A percentile compares a stretch with the other conserved stretches of the same genome.
Evolutionary conservation across 2,888 invertebrate genomes (phyloP).

Genomic region (Cactoblastis cactorum): DNA sequence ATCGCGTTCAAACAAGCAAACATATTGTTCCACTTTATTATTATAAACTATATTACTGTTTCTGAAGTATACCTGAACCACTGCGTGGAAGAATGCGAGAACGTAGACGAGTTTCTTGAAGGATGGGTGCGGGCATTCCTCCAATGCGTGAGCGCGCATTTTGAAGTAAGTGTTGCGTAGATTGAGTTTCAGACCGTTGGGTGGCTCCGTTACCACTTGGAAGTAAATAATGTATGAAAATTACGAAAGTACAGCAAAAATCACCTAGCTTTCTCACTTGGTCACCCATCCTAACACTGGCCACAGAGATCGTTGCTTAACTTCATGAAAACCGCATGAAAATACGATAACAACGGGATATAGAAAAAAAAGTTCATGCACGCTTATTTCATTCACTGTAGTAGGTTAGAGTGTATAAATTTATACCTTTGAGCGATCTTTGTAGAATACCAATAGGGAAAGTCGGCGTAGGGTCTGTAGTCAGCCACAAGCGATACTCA

Average conservation of each 20-base stretch:
- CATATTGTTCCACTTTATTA: too few relatives aligned
- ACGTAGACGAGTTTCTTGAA: conserved; percentile 92
- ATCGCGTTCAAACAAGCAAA: too few relatives aligned
- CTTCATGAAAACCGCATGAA: too few relatives aligned
- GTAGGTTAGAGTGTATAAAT: too few relatives aligned
- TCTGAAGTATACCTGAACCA: conserved; percentile 88
- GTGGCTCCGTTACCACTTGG: conserved; percentile 95
- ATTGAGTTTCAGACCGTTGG: conserved; percentile 93
- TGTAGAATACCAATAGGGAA: conserved; percentile 96
- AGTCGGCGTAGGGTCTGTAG: conserved; percentile 91
- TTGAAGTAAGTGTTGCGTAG: conserved; percentile 93
- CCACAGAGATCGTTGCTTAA: too few relatives aligned
- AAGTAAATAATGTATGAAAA: conserved; percentile 17
- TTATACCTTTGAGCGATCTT: conserved; percentile 86
- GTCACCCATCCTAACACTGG: conserved; percentile 59
- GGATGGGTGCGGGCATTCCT: conserved; percentile 85
- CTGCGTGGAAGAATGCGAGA: conserved; percentile 95
- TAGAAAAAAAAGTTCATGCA: too few relatives aligned
- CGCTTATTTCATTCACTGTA: background rate
- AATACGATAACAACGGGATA: too few relatives aligned
- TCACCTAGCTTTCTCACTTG: conserved; percentile 48
- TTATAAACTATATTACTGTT: too few relatives aligned
- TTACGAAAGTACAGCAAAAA: conserved; percentile 27
- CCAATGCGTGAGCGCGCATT: conserved; percentile 85
- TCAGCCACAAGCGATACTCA: conserved; percentile 95